Base-by-base conservation (phyloP, 2,888 invertebrate genomes). In the Eupeodes latifasciatus region DNA sequence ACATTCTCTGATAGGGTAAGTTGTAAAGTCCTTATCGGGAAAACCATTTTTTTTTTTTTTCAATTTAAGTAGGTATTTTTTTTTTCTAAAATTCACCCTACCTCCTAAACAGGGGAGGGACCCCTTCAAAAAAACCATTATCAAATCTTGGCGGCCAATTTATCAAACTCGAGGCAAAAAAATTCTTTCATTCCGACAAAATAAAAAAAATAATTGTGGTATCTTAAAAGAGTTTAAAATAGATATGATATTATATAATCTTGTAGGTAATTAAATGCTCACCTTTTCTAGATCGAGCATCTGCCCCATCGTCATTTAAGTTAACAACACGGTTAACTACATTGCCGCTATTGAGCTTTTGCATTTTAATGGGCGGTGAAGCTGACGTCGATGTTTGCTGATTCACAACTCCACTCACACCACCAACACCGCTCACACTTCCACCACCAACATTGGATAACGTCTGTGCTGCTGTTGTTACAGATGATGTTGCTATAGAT, bases 291-390 rank as follows among this genome's bases (percentile, higher is more conserved):
- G 74, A 44, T 19, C 88, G 59, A 7, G 91, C 92, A 7, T 90
- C 83, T 12, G 82, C 19, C 12, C 91, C 91, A 51, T 92, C 92
- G 11, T 90, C 67, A 9, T 85, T 85, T 53, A 91, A 88, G 6
- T 91, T 91, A 78, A 90, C 90, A 80, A 89, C 89, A 49, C 91
- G 90, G 79, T 81, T 90, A 49, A 89, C 72, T 57, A 90, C 89
- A n/a, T 90, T 90, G 36, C 92, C 92, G 64, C 92, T 91, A 64
- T 91, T 91, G 80, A 94, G 27, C 83, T 93, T 94, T 85, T 93
- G 93, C 91, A 94, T 92, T 91, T 94, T 94, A 76, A 91, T 90
- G 0, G 93, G 91, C 16, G 94, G 93, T 40, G 93, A 92, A 86
- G 91, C 90, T 34, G 90, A 83, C 36, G 89, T 80, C 64, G 89